These are phyloP conservation scores for Anas flavirostris DNA, from an alignment of 2,797 vertebrate genomes.

Conservation along the genomic window DNA sequence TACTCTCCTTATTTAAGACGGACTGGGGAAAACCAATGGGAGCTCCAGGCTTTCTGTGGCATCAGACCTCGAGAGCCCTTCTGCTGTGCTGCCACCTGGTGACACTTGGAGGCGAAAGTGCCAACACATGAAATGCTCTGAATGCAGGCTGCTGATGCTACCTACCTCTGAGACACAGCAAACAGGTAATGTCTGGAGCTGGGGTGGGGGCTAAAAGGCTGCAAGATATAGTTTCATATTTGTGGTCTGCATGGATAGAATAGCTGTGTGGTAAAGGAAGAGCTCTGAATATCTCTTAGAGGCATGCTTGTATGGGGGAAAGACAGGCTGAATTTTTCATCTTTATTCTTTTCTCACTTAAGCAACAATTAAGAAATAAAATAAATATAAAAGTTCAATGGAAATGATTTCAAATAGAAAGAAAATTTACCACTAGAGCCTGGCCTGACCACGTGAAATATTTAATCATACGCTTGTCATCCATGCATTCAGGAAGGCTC, in stretches of 20 bases:
- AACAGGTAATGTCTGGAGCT: not conserved
- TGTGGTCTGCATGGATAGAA: not conserved
- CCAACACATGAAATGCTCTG: not conserved
- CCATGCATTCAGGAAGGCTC: not conserved
- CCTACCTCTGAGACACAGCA: not conserved
- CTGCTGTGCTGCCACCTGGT: conserved; percentile 44
- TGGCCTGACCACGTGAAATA: not conserved
- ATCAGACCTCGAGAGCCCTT: not conserved
- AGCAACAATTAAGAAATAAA: not conserved
- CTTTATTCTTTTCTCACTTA: not conserved
- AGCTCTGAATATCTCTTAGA: not conserved
- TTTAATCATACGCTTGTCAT: not conserved
- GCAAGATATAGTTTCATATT: not conserved
- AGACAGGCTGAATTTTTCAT: not conserved
- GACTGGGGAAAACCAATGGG: not conserved
- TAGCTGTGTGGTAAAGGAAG: not conserved
- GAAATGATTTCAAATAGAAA: not conserved
- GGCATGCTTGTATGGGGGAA: not conserved
- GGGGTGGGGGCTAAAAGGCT: not conserved
- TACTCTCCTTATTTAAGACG: not conserved
- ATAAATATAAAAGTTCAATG: not conserved
- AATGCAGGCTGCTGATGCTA: not conserved
- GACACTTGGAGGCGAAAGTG: not conserved
- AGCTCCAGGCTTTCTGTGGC: not conserved
- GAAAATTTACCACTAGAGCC: not conserved